Base-by-base conservation (phyloP, 2,797 vertebrate species). In the Melopsittacus undulatus region DNA sequence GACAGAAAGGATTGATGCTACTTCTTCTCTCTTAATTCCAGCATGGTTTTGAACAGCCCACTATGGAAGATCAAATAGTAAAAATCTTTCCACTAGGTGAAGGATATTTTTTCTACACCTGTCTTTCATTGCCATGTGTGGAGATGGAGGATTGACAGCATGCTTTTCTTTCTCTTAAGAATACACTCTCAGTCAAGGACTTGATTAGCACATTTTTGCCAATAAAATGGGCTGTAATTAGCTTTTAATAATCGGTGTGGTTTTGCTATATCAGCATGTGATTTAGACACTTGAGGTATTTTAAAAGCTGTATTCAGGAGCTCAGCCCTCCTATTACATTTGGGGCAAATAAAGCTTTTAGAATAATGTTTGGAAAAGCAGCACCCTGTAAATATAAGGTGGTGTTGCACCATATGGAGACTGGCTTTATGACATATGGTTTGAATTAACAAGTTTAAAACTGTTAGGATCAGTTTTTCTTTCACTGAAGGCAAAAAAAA, bases 401-500 rank as follows among this genome's bases (percentile, higher is more conserved):
- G 97, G 97, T 97, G 95, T 89, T 92, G 96, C 96, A 96, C 97
- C 98, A 98, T 98, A 98, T 98, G 98, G 98, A 98, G 97, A 78
- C 97, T 96, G 97, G 94, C 83, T 98, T 90, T 97, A 97, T 98
- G 97, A 97, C 98, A 98, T 98, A 98, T 98, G 98, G 98, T 97
- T 98, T 97, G 98, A 98, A 98, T 98, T 98, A 98, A 98, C 98
- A 98, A 98, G 97, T 98, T 98, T 98, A 97, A 98, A 98, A 98
- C 98, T 98, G 98, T 98, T 98, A 98, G 97, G 98, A 98, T 98
- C 98, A 98, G 98, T 98, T 98, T 98, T 98, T 98, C 97, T 98
- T 98, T 98, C 97, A 97, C 97, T 96, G 96, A 97, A 98, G 95
- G 86, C 40, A 96, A 97, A 88, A 52, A 74, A 68, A 85, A 62